phyloP scores from a whole-genome alignment of 2,888 invertebrate species.

The Amphipoea oculea region DNA sequence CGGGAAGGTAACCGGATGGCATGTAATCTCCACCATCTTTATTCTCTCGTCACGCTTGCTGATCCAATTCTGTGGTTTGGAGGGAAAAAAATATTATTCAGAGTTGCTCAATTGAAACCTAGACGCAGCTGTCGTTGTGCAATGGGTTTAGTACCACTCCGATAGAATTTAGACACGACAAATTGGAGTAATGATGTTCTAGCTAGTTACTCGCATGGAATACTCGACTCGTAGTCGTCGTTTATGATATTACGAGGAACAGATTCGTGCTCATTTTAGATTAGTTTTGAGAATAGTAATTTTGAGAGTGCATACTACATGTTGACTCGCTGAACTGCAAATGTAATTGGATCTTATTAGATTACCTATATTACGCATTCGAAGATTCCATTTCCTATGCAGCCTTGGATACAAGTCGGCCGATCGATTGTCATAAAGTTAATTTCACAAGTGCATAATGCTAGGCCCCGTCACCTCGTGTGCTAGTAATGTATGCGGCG shows the following conservation, averaged over 20 bases:
- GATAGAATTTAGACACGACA: constrained; percentile 57
- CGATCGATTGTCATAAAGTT: constrained; percentile 70
- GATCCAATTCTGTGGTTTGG: constrained; percentile 77
- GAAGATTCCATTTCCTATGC: constrained; percentile 52
- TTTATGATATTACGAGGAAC: constrained; percentile 34
- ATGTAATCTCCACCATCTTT: constrained; percentile 75
- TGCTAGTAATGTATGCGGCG: constrained; percentile 61
- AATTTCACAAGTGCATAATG: constrained; percentile 74
- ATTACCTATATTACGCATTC: not conserved
- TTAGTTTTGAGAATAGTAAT: constrained; percentile 20
- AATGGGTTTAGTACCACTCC: constrained; percentile 62
- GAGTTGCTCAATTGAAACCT: constrained; percentile 68
- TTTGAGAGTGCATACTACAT: not conserved
- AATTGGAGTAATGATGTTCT: constrained; percentile 51
- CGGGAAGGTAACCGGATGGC: constrained; percentile 73
- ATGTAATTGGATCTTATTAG: constrained; percentile 12
- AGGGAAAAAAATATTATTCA: constrained; percentile 67
- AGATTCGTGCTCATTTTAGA: constrained; percentile 26
- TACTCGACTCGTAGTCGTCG: not conserved
- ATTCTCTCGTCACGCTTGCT: constrained; percentile 77
- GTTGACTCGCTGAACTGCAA: constrained; percentile 2
- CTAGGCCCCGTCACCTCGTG: constrained; percentile 64
- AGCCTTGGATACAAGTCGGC: constrained; percentile 63
- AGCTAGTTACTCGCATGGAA: constrained; percentile 25
- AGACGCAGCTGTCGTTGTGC: constrained; percentile 72